These are phyloP conservation scores for Ephialtes manifestator DNA, from an alignment of 2,888 invertebrate species.

Conservation along the genomic window DNA sequence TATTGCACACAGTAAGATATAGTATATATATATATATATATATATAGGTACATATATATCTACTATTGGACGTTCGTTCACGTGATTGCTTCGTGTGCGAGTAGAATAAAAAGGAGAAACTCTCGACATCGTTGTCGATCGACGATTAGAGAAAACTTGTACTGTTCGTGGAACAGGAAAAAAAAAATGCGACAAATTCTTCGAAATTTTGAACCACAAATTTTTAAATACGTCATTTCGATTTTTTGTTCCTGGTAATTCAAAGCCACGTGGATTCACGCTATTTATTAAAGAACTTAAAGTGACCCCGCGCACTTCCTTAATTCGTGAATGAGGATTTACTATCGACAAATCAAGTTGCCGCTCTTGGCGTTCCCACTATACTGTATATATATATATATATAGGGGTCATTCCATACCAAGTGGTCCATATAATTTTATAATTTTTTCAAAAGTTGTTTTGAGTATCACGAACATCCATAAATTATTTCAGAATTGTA, in stretches of 20 bases:
- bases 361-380: not conserved
- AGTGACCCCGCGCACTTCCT: constrained; percentile 21
- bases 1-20: constrained; percentile 15
- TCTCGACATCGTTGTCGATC: constrained; percentile 9
- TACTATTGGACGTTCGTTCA: constrained; percentile 16
- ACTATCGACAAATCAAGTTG: constrained; percentile 32
- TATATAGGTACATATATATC: not conserved
- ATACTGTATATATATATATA: not conserved
- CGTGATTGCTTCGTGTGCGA: constrained; percentile 38
- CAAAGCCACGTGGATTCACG: not conserved
- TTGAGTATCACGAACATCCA: too few relatives aligned
- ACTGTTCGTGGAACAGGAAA: constrained; percentile 3
- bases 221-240: too few relatives aligned
- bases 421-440: too few relatives aligned
- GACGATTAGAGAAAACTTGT: constrained; percentile 16
- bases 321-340: constrained; percentile 33
- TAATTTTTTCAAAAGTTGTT: too few relatives aligned
- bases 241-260: not conserved
- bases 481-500: too few relatives aligned
- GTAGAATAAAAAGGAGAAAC: constrained; percentile 37
- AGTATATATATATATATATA: constrained; percentile 6
- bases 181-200: not conserved
- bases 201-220: not conserved
- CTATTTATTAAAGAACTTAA: not conserved
- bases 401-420: too few relatives aligned